Base-by-base conservation (phyloP, 2,888 invertebrate species). In the Ophioninae sp. region DNA sequence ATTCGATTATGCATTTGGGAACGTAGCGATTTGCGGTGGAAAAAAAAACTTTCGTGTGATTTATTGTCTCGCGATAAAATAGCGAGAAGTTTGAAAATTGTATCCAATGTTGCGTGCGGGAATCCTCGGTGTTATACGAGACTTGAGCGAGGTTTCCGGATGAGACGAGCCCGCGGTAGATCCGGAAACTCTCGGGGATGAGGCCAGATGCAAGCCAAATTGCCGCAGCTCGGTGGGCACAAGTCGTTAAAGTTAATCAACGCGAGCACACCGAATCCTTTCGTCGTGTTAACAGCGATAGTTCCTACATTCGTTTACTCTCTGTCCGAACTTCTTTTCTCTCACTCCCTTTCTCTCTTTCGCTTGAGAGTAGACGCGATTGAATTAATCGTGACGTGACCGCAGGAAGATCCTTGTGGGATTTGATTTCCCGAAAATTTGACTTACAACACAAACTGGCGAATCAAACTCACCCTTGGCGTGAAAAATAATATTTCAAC, bases 231-330 rank as follows among this genome's bases (percentile, higher is more conserved):
- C 82, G 79, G 72, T 68, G 81, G 85, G 83, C 76, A 79, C 81
- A 85, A 80, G 75, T 86, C 82, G 83, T 83, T 79, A 63, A 80
- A 83, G 86, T 79, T 86, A 86, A 86, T 86, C 85, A 86, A 86
- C 72, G 81, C 86, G 73, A 30, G 30, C 17, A 51, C 51, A 17
- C 51, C 78, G 78, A 77, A 81, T 76, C 71, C 76, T 72, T 59
- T 61, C 76, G 76, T 41, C 51, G 51, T 51, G 51, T 51, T 65
- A 59, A 59, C 41, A 56, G 39, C 56, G 68, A 75, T 63, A 69
- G 68, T 80, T 69, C 41, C 63, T 80, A 67, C 58, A 51, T 59
- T 76, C 67, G 56, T 65, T 56, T 65, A 39, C 30, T 22, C 79
- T 74, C 72, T 23, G n/a, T 20, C 73, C 37, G 37, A 6, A 6